Base-by-base conservation (phyloP, 1,140 invertebrate genomes). In the Drosophila baimaii region DNA sequence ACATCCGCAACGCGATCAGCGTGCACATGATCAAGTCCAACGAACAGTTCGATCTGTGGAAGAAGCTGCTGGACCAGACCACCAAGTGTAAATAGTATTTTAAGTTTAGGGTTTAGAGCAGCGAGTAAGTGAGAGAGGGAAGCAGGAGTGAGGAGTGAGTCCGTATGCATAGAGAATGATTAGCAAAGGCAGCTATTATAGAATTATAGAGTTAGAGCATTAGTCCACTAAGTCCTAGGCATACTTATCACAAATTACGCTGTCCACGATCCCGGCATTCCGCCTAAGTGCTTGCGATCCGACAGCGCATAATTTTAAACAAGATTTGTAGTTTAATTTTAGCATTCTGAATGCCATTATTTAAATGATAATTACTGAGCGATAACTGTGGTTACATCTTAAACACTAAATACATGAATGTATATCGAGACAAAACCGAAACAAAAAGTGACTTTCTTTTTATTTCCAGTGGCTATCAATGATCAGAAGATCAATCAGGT, bases 31-130 rank as follows among this genome's bases (percentile, higher is more conserved):
- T 98, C 29, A 96, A 97, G 86, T 96, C 95, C 84, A 95, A 95
- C 91, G 97, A 98, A 92, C 96, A 98, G 92, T 97, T 97, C 92
- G 96, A 97, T 92, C 93, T 98, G 43, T 98, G 97, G 96, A 97
- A 97, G 91, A 97, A 97, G 90, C 93, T 97, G 71, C 94, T 96
- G 49, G 96, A 97, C 91, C 95, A 95, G 51, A 95, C 95, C 72
- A 95, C 95, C 59, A 97, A 96, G 90, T 97, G 96, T 92, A 95
- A 95, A 92, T 92, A 92, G 90, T 91, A 91, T 89, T 91, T 91
- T 91, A 91, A 70, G 81, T 79, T 91, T 71, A 71, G 68, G 25
- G 66, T 71, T n/a, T 69, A 69, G 61, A 46, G 15, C 17, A 29
- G n/a, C 10, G 17, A 29, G 27, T 37, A 10, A 3, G n/a, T 29